phyloP scores from a whole-genome alignment of 2,888 invertebrate genomes.

The Clusia tigrina region DNA sequence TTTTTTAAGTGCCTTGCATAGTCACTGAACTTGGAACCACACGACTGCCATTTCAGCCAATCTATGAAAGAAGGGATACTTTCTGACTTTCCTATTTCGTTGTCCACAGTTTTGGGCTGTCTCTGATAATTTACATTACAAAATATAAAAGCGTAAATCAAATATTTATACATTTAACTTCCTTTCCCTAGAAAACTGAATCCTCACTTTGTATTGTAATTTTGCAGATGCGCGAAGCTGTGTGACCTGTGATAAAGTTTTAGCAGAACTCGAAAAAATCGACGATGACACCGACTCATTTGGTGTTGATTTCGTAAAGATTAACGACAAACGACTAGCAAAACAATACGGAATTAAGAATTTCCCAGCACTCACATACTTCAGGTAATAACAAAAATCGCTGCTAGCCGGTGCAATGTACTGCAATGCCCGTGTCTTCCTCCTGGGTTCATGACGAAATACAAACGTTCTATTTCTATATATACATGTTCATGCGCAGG shows the following conservation, averaged over 20 bases:
- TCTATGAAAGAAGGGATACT: too few species aligned
- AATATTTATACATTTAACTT: too few species aligned
- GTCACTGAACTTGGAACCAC: too few species aligned
- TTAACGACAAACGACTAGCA: slow-evolving; percentile 94
- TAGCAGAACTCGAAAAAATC: slow-evolving; percentile 91
- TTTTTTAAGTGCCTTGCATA: too few species aligned
- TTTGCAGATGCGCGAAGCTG: slow-evolving; percentile 87
- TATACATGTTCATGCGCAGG: too few species aligned
- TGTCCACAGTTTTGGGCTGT: too few species aligned
- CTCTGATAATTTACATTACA: too few species aligned
- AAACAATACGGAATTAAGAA: slow-evolving; percentile 95
- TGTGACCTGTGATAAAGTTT: slow-evolving; percentile 89
- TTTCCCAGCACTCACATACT: slow-evolving; percentile 96
- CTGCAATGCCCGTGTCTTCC: not conserved
- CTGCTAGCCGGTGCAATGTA: not conserved
- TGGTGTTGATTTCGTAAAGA: slow-evolving; percentile 94
- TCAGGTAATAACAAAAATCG: slow-evolving; percentile 65
- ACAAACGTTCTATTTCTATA: too few species aligned
- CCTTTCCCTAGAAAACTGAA: too few species aligned
- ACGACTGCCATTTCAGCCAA: too few species aligned
- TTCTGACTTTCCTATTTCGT: too few species aligned
- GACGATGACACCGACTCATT: slow-evolving; percentile 95
- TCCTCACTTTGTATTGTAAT: not conserved
- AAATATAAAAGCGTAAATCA: too few species aligned
- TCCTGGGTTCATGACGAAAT: not conserved